phyloP scores from a whole-genome alignment of 1,140 invertebrate genomes.

The Platyscapa corneri region DNA sequence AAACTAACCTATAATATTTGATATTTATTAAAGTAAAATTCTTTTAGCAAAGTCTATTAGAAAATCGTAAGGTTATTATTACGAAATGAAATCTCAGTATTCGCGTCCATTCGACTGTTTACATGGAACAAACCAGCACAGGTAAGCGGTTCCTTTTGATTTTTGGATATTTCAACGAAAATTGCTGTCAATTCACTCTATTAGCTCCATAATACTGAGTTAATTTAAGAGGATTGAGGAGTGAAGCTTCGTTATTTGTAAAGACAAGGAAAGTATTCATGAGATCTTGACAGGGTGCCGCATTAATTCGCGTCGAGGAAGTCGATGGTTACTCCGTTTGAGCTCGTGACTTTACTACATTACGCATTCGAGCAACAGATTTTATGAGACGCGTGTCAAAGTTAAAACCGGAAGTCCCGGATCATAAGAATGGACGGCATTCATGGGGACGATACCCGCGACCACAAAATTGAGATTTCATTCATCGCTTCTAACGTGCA shows the following conservation, averaged over 20 bases:
- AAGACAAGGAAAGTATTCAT: constrained; percentile 29
- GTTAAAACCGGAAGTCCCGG: constrained; percentile 57
- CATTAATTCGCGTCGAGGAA: constrained; percentile 29
- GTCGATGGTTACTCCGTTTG: background rate
- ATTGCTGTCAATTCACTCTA: constrained; percentile 11
- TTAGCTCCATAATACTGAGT: constrained; percentile 20
- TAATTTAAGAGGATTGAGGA: background rate
- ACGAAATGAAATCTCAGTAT: no score
- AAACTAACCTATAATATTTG: no score
- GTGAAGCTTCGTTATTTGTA: background rate
- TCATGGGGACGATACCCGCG: constrained; percentile 41
- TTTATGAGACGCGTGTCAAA: constrained; percentile 51
- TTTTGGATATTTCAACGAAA: background rate
- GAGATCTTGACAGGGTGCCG: background rate
- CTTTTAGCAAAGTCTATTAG: no score
- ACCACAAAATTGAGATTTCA: no score
- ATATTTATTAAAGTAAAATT: no score
- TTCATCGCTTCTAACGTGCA: no score
- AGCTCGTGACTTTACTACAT: background rate
- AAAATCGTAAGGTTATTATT: no score
- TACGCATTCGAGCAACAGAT: background rate
- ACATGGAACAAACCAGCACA: no score
- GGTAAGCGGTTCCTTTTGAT: background rate
- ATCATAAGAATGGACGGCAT: constrained; percentile 50
- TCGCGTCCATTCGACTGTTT: no score